Conservation (phyloP, 2,113 vertebrate species). For the Nerophis ophidion region DNA sequence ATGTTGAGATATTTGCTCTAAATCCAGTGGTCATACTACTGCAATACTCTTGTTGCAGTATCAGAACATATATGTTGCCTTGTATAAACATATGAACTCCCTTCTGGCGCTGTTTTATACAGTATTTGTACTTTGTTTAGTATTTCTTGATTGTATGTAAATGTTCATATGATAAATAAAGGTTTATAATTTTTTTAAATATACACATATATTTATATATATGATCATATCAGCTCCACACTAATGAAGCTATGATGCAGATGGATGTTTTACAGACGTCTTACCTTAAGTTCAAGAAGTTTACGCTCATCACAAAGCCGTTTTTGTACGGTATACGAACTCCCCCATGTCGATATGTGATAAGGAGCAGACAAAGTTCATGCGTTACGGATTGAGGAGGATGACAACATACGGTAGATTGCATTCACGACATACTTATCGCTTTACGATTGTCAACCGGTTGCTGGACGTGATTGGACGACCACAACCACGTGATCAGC, state of each 20-base stretch:
- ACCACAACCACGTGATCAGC: constrained; percentile 13
- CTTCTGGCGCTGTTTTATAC: too few species aligned
- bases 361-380: background rate
- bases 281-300: constrained; percentile 24
- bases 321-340: background rate
- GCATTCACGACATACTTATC: constrained; percentile 8
- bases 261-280: background rate
- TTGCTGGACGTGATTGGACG: constrained; percentile 7
- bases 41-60: too few species aligned
- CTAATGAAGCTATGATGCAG: background rate
- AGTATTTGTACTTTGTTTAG: too few species aligned
- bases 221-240: background rate
- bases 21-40: too few species aligned
- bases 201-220: too few species aligned
- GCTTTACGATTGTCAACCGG: constrained; percentile 17
- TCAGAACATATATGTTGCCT: too few species aligned
- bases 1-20: too few species aligned
- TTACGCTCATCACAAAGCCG: background rate
- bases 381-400: too few species aligned
- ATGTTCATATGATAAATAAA: too few species aligned
- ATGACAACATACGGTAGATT: background rate
- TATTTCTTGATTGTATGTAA: too few species aligned
- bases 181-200: too few species aligned
- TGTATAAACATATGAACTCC: too few species aligned
- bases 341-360: background rate